phyloP scores from a whole-genome alignment of 2,888 invertebrate species.

The Lepidocyrtinus sp. region DNA sequence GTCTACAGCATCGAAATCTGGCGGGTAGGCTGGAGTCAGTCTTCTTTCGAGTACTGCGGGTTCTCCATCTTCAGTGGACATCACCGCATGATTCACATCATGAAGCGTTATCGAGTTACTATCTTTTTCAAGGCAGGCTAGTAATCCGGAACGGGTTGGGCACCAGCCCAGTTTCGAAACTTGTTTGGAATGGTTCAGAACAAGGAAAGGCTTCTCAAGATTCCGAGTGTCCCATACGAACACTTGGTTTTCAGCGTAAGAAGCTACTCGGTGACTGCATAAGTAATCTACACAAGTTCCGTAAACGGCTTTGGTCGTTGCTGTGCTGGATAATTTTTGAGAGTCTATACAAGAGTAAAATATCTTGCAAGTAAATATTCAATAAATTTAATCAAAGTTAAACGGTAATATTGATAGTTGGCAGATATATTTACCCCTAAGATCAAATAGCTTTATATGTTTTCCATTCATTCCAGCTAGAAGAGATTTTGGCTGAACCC shows the following conservation, averaged over 20 bases:
- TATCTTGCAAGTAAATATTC: no score
- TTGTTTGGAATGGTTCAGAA: constrained; percentile 80
- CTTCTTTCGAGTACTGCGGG: constrained; percentile 83
- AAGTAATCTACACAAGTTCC: constrained; percentile 86
- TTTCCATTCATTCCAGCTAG: constrained; percentile 93
- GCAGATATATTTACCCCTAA: constrained; percentile 84
- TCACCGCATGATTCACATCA: constrained; percentile 84
- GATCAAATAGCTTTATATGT: constrained; percentile 89
- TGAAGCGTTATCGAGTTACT: constrained; percentile 84
- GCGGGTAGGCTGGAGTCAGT: constrained; percentile 70
- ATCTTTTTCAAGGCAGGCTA: constrained; percentile 88
- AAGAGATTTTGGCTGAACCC: constrained; percentile 85
- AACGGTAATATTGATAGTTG: no score
- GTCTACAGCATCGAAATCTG: constrained; percentile 70
- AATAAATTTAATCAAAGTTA: constrained; percentile 17
- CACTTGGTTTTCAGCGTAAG: constrained; percentile 85
- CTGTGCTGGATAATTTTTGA: constrained; percentile 66
- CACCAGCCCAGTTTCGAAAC: constrained; percentile 89
- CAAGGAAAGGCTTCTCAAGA: constrained; percentile 87
- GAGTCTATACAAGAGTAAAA: no score
- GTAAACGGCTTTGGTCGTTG: constrained; percentile 85
- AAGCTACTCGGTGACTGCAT: constrained; percentile 83
- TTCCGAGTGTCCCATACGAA: constrained; percentile 91
- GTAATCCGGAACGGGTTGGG: constrained; percentile 82
- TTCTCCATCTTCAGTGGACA: constrained; percentile 81